These are phyloP conservation scores for Nymphalis c-album DNA, from an alignment of 2,888 invertebrate species.

Conservation along the genomic window DNA sequence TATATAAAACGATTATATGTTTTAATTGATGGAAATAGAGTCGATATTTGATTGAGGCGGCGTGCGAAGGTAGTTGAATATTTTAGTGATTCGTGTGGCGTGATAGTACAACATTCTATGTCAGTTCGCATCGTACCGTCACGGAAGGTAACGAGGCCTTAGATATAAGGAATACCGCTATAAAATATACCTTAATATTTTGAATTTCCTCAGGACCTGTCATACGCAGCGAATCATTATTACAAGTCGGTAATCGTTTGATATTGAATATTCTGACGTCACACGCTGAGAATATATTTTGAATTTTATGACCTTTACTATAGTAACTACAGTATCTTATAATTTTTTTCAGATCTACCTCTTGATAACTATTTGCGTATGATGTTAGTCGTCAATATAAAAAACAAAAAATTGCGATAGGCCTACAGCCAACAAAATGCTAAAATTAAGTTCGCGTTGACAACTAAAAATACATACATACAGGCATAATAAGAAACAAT, in stretches of 20 bases:
- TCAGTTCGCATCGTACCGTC: conserved; percentile 28
- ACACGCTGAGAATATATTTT: no score
- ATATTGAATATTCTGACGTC: neutral
- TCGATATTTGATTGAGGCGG: conserved; percentile 13
- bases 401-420: no score
- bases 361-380: no score
- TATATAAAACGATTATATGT: conserved; percentile 33
- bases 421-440: no score
- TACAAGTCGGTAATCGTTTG: conserved; percentile 2
- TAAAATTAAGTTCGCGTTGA: no score
- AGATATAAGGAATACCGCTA: conserved; percentile 13
- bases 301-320: no score
- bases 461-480: no score
- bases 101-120: conserved; percentile 33
- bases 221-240: conserved; percentile 15
- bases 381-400: no score
- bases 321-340: no score
- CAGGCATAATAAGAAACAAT: no score
- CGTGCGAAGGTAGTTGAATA: conserved; percentile 43
- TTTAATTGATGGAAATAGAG: conserved; percentile 17
- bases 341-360: no score
- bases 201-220: conserved; percentile 25
- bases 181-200: conserved; percentile 24
- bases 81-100: conserved; percentile 39
- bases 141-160: conserved; percentile 34